Percentiles rank a stretch among this genome's conserved stretches.
phyloP scores from a whole-genome alignment of 2,797 vertebrate species.

The Peromyscus nudipes region DNA sequence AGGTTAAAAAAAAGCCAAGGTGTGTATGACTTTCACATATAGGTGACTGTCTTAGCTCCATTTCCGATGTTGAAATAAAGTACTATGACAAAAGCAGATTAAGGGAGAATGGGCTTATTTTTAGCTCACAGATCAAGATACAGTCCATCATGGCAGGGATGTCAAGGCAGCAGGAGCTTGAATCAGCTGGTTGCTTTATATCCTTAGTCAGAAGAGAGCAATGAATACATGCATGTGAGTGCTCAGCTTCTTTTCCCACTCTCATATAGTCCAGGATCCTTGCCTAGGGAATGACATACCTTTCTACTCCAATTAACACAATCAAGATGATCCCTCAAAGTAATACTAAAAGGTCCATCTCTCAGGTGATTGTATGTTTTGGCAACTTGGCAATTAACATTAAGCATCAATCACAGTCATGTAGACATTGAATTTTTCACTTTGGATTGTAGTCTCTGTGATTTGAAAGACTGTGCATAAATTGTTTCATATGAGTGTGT shows the following conservation, averaged over 20 bases:
- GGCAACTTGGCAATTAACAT: background rate
- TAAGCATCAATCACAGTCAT: background rate
- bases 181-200: too few relatives aligned
- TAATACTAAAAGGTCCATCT: background rate
- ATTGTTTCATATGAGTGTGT: background rate
- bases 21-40: background rate
- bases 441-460: background rate
- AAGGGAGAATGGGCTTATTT: background rate
- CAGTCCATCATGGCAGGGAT: background rate
- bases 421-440: background rate
- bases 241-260: background rate
- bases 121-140: background rate
- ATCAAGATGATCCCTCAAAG: too few relatives aligned
- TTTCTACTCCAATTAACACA: background rate
- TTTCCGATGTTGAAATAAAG: background rate
- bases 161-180: background rate
- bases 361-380: background rate
- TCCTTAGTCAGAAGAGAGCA: background rate
- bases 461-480: background rate
- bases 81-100: background rate
- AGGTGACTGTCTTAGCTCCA: background rate
- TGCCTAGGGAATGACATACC: background rate
- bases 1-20: background rate
- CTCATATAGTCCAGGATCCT: background rate
- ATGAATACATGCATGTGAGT: too few relatives aligned